phyloP scores from a whole-genome alignment of 1,140 invertebrate species.

The Drosophila tristis region DNA sequence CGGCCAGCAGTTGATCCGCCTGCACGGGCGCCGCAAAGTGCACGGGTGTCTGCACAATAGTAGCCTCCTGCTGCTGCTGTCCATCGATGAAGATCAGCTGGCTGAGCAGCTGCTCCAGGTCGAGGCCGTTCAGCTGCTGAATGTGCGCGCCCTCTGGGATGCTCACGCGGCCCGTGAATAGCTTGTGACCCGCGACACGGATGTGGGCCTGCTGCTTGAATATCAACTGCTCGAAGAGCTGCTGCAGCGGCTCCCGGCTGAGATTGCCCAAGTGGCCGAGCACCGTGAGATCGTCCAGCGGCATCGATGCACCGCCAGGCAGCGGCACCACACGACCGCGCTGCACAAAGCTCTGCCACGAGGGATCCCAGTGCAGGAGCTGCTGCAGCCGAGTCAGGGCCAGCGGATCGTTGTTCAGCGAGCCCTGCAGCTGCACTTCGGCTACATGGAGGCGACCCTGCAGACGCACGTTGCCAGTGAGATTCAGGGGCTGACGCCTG shows the following conservation, averaged over 20 bases:
- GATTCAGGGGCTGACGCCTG: conserved; percentile 17
- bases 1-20: conserved; percentile 16
- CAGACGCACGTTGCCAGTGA: conserved; percentile 53
- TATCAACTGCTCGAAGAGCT: conserved; percentile 63
- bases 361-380: conserved; percentile 41
- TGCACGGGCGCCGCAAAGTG: conserved; percentile 43
- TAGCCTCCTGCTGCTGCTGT: not conserved
- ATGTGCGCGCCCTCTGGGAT: conserved; percentile 53
- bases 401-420: conserved; percentile 34
- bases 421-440: conserved; percentile 41
- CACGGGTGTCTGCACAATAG: conserved; percentile 43
- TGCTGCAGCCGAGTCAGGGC: conserved; percentile 22
- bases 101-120: conserved; percentile 39
- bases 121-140: conserved; percentile 43
- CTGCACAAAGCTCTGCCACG: conserved; percentile 41
- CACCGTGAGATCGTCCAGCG: conserved; percentile 54
- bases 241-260: conserved; percentile 28
- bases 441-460: conserved; percentile 46
- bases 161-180: conserved; percentile 65
- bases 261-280: conserved; percentile 54
- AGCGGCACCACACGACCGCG: conserved; percentile 27
- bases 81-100: conserved; percentile 52
- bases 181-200: conserved; percentile 40
- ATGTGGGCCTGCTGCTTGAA: conserved; percentile 39
- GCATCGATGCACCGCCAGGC: not conserved